These are phyloP conservation scores for Vanessa cardui DNA, from an alignment of 2,888 invertebrate genomes.

Conservation along the genomic window DNA sequence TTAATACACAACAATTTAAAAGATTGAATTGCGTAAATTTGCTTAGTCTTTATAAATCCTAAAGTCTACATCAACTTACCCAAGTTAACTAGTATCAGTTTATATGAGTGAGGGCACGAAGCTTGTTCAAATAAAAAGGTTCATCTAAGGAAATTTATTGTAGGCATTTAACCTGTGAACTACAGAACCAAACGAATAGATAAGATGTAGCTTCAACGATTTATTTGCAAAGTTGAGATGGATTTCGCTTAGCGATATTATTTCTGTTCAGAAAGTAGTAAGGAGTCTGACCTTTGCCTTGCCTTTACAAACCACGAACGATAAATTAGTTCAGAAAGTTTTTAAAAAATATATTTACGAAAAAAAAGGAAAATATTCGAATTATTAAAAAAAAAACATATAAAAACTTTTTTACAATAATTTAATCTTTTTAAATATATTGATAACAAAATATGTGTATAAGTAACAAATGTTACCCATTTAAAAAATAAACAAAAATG, in stretches of 20 bases:
- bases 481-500: no score
- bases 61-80: background rate
- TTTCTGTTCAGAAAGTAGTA: slow-evolving; percentile 6
- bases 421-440: no score
- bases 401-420: no score
- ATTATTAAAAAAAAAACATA: no score
- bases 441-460: no score
- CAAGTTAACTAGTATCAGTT: background rate
- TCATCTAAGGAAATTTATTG: slow-evolving; percentile 50
- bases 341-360: no score
- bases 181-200: slow-evolving; percentile 15
- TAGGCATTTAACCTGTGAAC: slow-evolving; percentile 32
- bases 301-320: background rate
- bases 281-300: no score
- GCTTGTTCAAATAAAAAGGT: slow-evolving; percentile 41
- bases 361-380: no score
- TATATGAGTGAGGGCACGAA: slow-evolving; percentile 27
- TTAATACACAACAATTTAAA: background rate
- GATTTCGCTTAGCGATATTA: slow-evolving; percentile 19
- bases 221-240: slow-evolving; percentile 33
- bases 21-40: background rate
- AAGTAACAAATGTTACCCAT: no score
- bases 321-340: no score
- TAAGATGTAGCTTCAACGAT: slow-evolving; percentile 23
- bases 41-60: slow-evolving; percentile 1